Conservation (phyloP, 2,113 vertebrate species). For the Cromileptes altivelis region DNA sequence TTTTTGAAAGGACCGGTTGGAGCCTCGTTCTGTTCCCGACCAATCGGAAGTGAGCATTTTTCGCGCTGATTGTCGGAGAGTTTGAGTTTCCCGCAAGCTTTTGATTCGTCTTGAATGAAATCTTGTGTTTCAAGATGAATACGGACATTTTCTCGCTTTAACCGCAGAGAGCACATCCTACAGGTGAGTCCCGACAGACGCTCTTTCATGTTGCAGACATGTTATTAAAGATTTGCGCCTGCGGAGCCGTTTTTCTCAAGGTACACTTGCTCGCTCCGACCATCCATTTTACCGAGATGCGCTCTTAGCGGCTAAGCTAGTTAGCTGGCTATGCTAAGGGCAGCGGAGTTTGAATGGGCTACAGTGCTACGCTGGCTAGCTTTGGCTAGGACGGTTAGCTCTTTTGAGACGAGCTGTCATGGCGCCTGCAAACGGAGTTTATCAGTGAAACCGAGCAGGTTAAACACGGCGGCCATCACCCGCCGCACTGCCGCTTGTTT, state of each 20-base stretch:
- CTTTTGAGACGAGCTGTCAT: conserved; percentile 74
- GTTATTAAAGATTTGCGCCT: not conserved
- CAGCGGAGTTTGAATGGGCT: conserved; percentile 31
- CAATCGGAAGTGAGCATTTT: conserved; percentile 94
- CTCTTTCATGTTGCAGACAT: conserved; percentile 31
- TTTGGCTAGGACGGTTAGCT: conserved; percentile 62
- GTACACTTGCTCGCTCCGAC: conserved; percentile 50
- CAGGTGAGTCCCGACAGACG: conserved; percentile 63
- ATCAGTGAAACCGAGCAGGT: conserved; percentile 20
- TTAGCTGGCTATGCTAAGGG: conserved; percentile 44
- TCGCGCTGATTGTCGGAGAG: conserved; percentile 92
- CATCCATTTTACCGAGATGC: conserved; percentile 74
- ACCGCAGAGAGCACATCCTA: conserved; percentile 45
- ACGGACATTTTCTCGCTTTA: conserved; percentile 65
- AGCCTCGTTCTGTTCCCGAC: conserved; percentile 82
- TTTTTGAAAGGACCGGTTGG: conserved; percentile 91
- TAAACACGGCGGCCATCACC: fast-evolving
- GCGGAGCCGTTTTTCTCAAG: not conserved
- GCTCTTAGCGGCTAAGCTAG: conserved; percentile 19
- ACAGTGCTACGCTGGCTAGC: conserved; percentile 55
- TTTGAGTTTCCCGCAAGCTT: conserved; percentile 87
- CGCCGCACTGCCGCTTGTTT: fast-evolving
- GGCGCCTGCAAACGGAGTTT: conserved; percentile 58
- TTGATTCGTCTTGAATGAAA: conserved; percentile 80
- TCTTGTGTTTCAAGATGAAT: conserved; percentile 73